Evolutionary conservation across 2,113 vertebrate genomes (phyloP), one percentile per base, ranked within the genome.

Genomic region (Cebidichthys violaceus): DNA sequence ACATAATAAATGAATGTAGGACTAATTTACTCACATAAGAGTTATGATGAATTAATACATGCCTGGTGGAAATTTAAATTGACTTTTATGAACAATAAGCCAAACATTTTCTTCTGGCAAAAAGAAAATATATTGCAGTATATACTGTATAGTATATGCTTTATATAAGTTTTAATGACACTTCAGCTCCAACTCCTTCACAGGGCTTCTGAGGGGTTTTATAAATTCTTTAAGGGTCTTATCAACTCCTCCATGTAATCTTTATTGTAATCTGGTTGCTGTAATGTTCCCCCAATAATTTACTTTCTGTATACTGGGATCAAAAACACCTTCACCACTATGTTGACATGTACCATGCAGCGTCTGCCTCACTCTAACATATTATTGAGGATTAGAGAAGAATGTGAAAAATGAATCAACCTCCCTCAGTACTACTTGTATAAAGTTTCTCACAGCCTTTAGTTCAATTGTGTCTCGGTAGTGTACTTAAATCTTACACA

Each of bases 401-500:
- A 33, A 79, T n/a, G n/a, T n/a, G 15, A 64, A 1, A 20, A 6
- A 4, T 0, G 9, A 70, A 68, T 18, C 1, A 10, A n/a, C 18
- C 27, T 14, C 10, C 1, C 20, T 55, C 13, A 27, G 13, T 27
- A 5, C 17, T 70, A n/a, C 62, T 6, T 65, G 13, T 61, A 9
- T 31, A 18, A 61, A 2, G 9, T 7, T 37, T 64, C 8, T 70
- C 59, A 52, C 27, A 41, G 39, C 59, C 24, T 82, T 33, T 52
- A 11, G 59, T 54, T 57, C 4, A 37, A 4, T 29, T 47, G 31
- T 65, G 18, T 68, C 69, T 60, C 14, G 60, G 27, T 15, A 45
- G 45, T 62, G 20, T 13, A 39, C n/a, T 72, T 68, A 67, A 75
- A 31, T 33, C 37, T 73, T 4, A 60, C 15, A 45, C 45, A 71